These are phyloP conservation scores for Charadrius vociferus DNA, from an alignment of 2,113 vertebrate species.

Conservation along the genomic window DNA sequence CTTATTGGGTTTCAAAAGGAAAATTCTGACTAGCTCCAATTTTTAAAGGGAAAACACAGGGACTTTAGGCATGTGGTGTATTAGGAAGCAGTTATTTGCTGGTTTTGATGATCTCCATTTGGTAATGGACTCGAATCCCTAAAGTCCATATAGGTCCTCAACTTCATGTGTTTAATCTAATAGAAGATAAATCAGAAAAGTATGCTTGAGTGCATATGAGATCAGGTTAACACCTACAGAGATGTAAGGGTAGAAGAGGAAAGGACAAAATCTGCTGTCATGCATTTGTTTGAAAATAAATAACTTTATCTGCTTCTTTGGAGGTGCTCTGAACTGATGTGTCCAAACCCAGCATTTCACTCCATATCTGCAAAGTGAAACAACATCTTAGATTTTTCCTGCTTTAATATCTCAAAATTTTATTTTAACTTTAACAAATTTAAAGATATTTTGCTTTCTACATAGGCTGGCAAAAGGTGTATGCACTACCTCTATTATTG, in stretches of 20 bases:
- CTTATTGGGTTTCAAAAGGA: not conserved
- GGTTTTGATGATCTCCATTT: not conserved
- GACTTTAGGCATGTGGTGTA: not conserved
- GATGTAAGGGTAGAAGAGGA: not conserved
- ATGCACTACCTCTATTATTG: not conserved
- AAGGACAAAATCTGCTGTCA: not conserved
- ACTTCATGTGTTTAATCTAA: not conserved
- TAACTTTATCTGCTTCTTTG: not conserved
- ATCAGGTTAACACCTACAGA: not conserved
- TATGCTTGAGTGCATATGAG: not conserved
- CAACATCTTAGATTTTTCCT: not conserved
- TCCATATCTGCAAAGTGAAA: not conserved
- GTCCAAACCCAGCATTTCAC: not conserved
- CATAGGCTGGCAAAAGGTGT: not conserved
- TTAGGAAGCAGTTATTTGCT: not conserved
- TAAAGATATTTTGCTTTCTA: not conserved
- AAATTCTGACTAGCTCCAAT: not conserved
- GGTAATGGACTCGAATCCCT: not conserved
- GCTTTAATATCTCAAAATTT: not conserved
- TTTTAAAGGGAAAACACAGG: not conserved
- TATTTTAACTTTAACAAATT: not conserved
- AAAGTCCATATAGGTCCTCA: not conserved
- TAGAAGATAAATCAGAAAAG: not conserved
- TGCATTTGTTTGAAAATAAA: not conserved
- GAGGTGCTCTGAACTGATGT: not conserved